Conservation (phyloP, 2,113 vertebrate genomes). For the Triplophysa siluroides region DNA sequence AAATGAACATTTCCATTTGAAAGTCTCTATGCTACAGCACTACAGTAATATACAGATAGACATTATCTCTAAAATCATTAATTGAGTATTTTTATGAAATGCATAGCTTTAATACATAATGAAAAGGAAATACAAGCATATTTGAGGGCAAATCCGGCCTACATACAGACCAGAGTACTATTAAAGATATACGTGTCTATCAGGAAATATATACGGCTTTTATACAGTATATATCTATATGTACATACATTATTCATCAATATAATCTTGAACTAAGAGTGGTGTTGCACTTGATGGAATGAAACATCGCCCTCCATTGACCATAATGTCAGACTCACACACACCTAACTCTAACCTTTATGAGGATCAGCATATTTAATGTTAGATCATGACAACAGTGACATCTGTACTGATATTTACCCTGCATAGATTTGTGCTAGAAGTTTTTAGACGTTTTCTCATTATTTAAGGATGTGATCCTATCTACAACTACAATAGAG, state of each 20-base stretch:
- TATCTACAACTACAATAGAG: too few species aligned
- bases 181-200: not conserved
- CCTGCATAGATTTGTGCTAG: conserved; percentile 8
- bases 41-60: conserved; percentile 9
- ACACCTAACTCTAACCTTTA: not conserved
- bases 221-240: not conserved
- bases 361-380: too few species aligned
- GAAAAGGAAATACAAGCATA: not conserved
- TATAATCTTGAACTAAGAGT: not conserved
- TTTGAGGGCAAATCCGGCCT: not conserved
- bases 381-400: not conserved
- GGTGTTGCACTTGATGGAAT: not conserved
- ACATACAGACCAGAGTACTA: not conserved
- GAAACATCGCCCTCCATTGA: not conserved
- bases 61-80: not conserved
- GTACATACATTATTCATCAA: not conserved
- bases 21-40: not conserved
- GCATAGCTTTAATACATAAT: conserved; percentile 15
- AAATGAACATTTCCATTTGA: not conserved
- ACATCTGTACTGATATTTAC: not conserved
- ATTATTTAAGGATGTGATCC: not conserved
- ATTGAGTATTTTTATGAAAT: not conserved
- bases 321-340: not conserved
- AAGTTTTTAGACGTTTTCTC: not conserved
- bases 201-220: not conserved